Base-by-base conservation (phyloP, 2,888 invertebrate species). In the Pimpla rufipes region DNA sequence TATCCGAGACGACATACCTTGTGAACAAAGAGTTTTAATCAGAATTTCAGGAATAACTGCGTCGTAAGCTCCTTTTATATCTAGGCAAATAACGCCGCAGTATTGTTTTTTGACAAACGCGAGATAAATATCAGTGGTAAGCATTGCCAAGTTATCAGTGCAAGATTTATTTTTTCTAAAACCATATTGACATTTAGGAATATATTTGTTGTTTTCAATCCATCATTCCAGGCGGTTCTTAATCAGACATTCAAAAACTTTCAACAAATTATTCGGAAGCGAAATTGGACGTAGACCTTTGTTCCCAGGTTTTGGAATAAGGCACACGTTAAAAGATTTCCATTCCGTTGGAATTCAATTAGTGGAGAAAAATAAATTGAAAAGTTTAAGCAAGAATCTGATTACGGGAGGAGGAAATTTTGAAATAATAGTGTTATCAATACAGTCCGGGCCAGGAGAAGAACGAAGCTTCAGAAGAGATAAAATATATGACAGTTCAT, bases 91-190 rank as follows among this genome's bases (percentile, higher is more conserved):
- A 18, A 5, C 8, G n/a, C n/a, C n/a, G n/a, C n/a, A n/a, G n/a
- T n/a, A n/a, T n/a, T n/a, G n/a, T n/a, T n/a, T 21, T 45, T 45
- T 45, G 5, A 45, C n/a, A 2, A 45, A 2, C 3, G n/a, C n/a
- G 13, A 83, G 68, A 76, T 83, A 3, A 86, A 64, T 77, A 84
- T 87, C 21, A 74, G 66, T 8, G 85, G n/a, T n/a, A 8, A 62
- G 85, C 82, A n/a, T 77, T 76, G 2, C 82, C 75, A 2, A 86
- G 67, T 6, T 79, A 50, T n/a, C n/a, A n/a, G n/a, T n/a, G n/a
- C n/a, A n/a, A n/a, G n/a, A n/a, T n/a, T n/a, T n/a, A n/a, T n/a
- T n/a, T n/a, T n/a, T n/a, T n/a, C n/a, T n/a, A n/a, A n/a, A n/a
- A n/a, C n/a, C n/a, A n/a, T n/a, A n/a, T n/a, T n/a, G n/a, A n/a